Conservation (phyloP, 2,888 invertebrate species). For the Phlogophora meticulosa region DNA sequence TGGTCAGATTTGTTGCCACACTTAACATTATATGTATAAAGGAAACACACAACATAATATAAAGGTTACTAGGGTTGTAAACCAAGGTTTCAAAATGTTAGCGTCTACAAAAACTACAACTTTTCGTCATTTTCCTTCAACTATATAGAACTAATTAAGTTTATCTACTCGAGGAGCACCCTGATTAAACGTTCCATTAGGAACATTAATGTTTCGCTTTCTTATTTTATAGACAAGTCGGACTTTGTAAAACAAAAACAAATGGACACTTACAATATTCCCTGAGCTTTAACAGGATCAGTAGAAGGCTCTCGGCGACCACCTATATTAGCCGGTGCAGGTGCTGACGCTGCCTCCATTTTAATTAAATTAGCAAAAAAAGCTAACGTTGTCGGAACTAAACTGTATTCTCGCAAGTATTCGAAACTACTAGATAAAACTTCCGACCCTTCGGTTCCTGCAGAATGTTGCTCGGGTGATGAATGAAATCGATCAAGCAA, state of each 20-base stretch:
- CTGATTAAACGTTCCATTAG: neutral
- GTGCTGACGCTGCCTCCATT: constrained; percentile 81
- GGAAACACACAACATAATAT: no score
- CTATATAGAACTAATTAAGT: neutral
- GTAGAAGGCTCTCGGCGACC: constrained; percentile 80
- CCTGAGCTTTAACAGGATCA: constrained; percentile 87
- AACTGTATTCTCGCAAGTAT: constrained; percentile 41
- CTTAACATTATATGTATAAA: no score
- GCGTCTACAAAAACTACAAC: neutral
- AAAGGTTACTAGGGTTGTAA: no score
- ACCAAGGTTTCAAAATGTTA: neutral
- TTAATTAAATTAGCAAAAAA: constrained; percentile 7
- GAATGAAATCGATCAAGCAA: constrained; percentile 67
- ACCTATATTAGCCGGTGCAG: constrained; percentile 73
- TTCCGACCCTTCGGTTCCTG: constrained; percentile 47
- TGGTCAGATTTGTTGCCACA: no score
- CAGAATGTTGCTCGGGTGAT: constrained; percentile 65
- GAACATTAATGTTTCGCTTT: neutral
- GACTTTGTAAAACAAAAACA: constrained; percentile 3
- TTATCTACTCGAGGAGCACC: neutral
- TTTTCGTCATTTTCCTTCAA: neutral
- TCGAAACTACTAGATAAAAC: constrained; percentile 47
- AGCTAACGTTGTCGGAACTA: neutral
- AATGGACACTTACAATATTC: constrained; percentile 80
- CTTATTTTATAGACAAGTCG: no score